phyloP scores from a whole-genome alignment of 2,797 vertebrate species.

The Enteromius fasciolatus region DNA sequence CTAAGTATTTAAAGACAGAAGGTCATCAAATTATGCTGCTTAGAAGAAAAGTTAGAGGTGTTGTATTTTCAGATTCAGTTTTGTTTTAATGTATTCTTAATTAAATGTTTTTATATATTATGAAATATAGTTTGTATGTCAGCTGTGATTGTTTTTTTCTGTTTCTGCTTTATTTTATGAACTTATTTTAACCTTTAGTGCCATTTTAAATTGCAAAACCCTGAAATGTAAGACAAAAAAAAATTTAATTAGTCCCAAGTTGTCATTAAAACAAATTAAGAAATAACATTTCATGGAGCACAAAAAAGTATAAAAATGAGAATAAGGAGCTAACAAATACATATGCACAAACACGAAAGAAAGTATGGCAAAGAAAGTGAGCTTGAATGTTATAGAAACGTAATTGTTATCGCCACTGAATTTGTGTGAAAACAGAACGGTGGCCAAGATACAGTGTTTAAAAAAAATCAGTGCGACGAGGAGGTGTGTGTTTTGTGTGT shows the following conservation, averaged over 20 bases:
- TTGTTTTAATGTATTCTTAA: neutral
- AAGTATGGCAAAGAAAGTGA: neutral
- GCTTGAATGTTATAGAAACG: neutral
- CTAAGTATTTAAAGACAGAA: neutral
- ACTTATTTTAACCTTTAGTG: neutral
- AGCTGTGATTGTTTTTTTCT: neutral
- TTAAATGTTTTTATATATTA: neutral
- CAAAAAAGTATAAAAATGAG: neutral
- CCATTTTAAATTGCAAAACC: neutral
- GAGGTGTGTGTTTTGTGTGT: conserved; percentile 32
- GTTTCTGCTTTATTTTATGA: neutral
- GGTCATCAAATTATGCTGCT: neutral
- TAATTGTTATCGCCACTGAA: neutral
- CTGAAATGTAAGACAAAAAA: neutral
- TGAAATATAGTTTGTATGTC: no score
- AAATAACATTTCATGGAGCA: neutral
- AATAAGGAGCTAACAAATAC: neutral
- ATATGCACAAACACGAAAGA: neutral
- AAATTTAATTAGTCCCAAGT: neutral
- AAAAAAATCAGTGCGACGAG: conserved; percentile 43
- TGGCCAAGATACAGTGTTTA: conserved; percentile 22
- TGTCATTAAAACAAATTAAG: neutral
- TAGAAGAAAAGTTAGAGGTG: neutral
- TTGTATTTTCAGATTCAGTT: neutral
- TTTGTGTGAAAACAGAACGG: conserved; percentile 32